A percentile compares a stretch with the other conserved stretches of the same genome.
These are phyloP conservation scores for Drosophila formosana DNA, from an alignment of 2,888 invertebrate genomes.

Conservation along the genomic window DNA sequence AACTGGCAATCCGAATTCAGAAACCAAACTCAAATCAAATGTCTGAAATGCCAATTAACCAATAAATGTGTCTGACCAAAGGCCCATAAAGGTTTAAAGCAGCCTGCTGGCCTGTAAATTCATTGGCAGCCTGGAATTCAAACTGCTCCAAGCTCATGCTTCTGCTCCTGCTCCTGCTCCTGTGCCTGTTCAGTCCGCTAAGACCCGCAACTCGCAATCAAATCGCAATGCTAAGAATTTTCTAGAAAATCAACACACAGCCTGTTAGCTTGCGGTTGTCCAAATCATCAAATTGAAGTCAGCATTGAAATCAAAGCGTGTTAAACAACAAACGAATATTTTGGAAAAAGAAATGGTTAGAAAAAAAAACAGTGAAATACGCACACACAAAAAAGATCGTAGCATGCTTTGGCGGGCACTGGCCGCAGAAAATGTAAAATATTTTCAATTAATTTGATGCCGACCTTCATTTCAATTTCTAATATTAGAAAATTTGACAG, in stretches of 20 bases:
- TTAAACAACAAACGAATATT: constrained; percentile 56
- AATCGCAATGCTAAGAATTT: constrained; percentile 62
- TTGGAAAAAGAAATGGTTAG: constrained; percentile 8
- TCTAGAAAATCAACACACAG: constrained; percentile 33
- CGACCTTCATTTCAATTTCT: constrained; percentile 62
- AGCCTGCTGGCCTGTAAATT: constrained; percentile 9
- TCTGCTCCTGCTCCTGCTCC: neutral
- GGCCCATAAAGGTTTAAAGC: constrained; percentile 9
- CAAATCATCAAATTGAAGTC: constrained; percentile 35
- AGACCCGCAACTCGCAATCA: constrained; percentile 40
- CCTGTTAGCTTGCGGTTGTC: constrained; percentile 46
- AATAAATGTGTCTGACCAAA: constrained; percentile 46
- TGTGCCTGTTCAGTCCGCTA: neutral
- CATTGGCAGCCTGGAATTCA: constrained; percentile 36
- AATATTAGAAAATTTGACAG: constrained; percentile 69
- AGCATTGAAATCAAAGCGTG: constrained; percentile 47
- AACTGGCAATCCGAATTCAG: constrained; percentile 11
- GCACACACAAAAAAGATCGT: neutral
- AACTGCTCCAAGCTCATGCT: neutral
- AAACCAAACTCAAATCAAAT: constrained; percentile 46
- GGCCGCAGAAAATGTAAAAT: constrained; percentile 69
- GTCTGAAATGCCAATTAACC: constrained; percentile 69
- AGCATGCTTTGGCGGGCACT: constrained; percentile 49
- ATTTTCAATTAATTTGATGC: constrained; percentile 75
- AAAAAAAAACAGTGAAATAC: constrained; percentile 20